phyloP scores from a whole-genome alignment of 2,797 vertebrate species.

The Fundulus diaphanus region DNA sequence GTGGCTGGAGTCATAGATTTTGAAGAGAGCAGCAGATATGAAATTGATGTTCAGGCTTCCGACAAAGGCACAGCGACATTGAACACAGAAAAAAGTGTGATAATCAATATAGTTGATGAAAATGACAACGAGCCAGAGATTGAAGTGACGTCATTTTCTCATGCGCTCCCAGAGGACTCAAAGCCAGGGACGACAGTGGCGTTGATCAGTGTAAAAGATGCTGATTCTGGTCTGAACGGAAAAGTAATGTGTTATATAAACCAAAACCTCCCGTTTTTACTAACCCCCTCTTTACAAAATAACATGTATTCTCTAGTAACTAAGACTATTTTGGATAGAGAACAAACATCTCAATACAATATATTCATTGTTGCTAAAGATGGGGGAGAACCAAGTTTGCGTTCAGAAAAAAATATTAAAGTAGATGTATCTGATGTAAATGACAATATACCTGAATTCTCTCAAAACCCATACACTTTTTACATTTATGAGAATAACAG shows the following conservation, averaged over 20 bases:
- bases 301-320: constrained; percentile 65
- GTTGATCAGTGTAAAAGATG: constrained; percentile 48
- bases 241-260: constrained; percentile 53
- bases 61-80: constrained; percentile 46
- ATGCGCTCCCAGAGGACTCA: constrained; percentile 37
- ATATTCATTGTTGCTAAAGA: constrained; percentile 66
- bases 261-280: constrained; percentile 48
- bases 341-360: constrained; percentile 42
- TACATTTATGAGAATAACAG: constrained; percentile 82
- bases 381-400: constrained; percentile 57
- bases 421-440: constrained; percentile 81
- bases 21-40: constrained; percentile 42
- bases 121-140: constrained; percentile 67
- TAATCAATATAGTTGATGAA: constrained; percentile 51
- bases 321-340: constrained; percentile 48
- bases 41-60: constrained; percentile 59
- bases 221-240: constrained; percentile 50
- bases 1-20: constrained; percentile 47
- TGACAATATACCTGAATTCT: constrained; percentile 82
- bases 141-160: constrained; percentile 58
- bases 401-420: constrained; percentile 57
- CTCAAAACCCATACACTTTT: constrained; percentile 77
- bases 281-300: constrained; percentile 48
- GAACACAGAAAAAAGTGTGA: constrained; percentile 45
- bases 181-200: constrained; percentile 57